Evolutionary conservation across 1,140 invertebrate genomes (phyloP), one percentile per base, ranked within the genome.

Genomic region (Trachelipus rathkii): DNA sequence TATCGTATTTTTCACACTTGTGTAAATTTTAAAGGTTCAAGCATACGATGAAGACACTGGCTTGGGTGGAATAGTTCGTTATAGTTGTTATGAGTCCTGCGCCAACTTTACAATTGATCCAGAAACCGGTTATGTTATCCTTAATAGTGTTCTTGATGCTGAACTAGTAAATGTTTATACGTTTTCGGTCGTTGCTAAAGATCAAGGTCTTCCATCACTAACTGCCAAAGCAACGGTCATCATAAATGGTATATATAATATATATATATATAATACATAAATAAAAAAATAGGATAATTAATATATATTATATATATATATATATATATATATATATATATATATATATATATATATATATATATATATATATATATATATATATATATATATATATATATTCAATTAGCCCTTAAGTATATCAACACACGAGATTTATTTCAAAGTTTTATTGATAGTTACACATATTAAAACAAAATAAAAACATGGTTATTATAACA

Each of bases 281-380:
- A n/a, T n/a, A n/a, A n/a, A n/a, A n/a, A n/a, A n/a, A n/a, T n/a
- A n/a, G n/a, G n/a, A n/a, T n/a, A n/a, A n/a, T n/a, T n/a, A n/a
- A 66, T 66, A 66, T 9, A 9, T 66, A 66, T 4, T 66, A 67
- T 67, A 67, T 67, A 67, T 67, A 67, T 67, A 67, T 67, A 67
- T 67, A 67, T 15, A 67, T 67, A 67, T 67, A 67, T 67, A 67
- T 67, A 67, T 67, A 67, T 67, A 67, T 67, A 67, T 67, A 15
- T 67, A 67, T 67, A 67, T 67, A 67, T 67, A 67, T 67, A 15
- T 67, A 67, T 67, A 67, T 67, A 67, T 67, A 67, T 67, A 67
- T 67, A 67, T 67, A 67, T 67, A 67, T 67, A 67, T 67, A 67
- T 67, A 67, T 67, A 67, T 67, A 67, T 67, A 67, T 67, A 67